A percentile compares a stretch with the other conserved stretches of the same genome.
These are phyloP conservation scores for Cheilosia urbana DNA, from an alignment of 2,888 invertebrate genomes.

Conservation along the genomic window DNA sequence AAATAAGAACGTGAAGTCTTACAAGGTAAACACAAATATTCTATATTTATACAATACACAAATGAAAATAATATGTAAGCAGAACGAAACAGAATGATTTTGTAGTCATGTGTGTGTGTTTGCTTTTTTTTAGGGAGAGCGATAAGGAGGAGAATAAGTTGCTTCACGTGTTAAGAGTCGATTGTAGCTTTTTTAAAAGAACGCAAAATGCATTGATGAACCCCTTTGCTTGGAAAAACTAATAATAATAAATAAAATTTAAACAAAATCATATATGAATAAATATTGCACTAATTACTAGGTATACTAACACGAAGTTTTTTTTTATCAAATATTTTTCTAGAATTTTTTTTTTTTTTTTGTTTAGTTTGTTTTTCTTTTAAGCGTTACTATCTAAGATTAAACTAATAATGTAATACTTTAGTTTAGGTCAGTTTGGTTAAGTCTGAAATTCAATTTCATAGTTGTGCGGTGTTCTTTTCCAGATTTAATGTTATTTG, in stretches of 20 bases:
- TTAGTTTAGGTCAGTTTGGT: conserved; percentile 61
- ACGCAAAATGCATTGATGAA: conserved; percentile 19
- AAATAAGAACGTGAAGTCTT: conserved; percentile 62
- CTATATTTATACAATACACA: conserved; percentile 27
- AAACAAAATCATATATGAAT: conserved; percentile 29
- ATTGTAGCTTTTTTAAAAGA: conserved; percentile 31
- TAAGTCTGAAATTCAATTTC: conserved; percentile 57
- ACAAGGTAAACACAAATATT: conserved; percentile 47
- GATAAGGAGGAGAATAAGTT: conserved; percentile 8
- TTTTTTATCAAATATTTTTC: conserved; percentile 68
- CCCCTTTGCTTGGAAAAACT: conserved; percentile 39
- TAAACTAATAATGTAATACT: conserved; percentile 73
- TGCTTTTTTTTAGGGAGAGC: background rate
- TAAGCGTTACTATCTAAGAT: conserved; percentile 72
- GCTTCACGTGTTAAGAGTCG: conserved; percentile 53
- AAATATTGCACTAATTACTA: conserved; percentile 73
- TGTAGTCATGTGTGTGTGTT: conserved; percentile 5
- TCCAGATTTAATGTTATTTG: conserved; percentile 13
- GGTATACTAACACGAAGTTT: conserved; percentile 67
- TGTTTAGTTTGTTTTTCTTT: background rate
- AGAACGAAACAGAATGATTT: conserved; percentile 36
- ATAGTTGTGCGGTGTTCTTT: conserved; percentile 44
- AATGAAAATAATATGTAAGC: conserved; percentile 30
- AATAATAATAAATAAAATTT: conserved; percentile 1
- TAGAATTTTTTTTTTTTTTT: conserved; percentile 50